Evolutionary conservation across 2,113 vertebrate species (phyloP).

Genomic region (Petromus typicus): DNA sequence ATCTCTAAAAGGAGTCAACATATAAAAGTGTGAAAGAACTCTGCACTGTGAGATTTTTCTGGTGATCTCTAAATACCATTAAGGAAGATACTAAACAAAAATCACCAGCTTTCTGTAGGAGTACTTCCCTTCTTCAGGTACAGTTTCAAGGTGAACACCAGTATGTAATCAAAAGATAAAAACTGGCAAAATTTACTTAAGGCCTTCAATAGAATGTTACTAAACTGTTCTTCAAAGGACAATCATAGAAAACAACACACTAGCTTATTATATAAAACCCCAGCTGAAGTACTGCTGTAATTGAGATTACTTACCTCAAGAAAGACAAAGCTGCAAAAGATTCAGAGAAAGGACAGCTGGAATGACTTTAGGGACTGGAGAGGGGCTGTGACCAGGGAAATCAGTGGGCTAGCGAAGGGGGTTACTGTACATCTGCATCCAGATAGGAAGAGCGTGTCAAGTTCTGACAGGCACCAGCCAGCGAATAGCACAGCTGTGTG

Average conservation of each 20-base stretch:
- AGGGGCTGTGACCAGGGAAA: neutral
- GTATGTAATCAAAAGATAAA: constrained; percentile 47
- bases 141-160: constrained; percentile 16
- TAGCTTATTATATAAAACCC: neutral
- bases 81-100: constrained; percentile 10
- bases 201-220: neutral
- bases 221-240: constrained; percentile 34
- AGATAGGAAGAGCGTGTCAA: neutral
- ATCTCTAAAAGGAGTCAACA: neutral
- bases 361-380: neutral
- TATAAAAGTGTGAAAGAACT: neutral
- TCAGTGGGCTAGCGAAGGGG: neutral
- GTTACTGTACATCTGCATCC: neutral
- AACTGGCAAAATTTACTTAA: constrained; percentile 39
- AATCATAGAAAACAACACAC: constrained; percentile 15
- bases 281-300: neutral
- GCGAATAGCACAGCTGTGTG: neutral
- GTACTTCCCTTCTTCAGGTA: constrained; percentile 35
- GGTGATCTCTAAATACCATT: neutral
- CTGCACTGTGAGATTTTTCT: neutral
- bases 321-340: constrained; percentile 19
- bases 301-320: constrained; percentile 10
- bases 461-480: neutral
- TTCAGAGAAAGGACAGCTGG: neutral
- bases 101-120: neutral